Base-by-base conservation (phyloP, 2,797 vertebrate species). In the Gadopsis marmoratus region DNA sequence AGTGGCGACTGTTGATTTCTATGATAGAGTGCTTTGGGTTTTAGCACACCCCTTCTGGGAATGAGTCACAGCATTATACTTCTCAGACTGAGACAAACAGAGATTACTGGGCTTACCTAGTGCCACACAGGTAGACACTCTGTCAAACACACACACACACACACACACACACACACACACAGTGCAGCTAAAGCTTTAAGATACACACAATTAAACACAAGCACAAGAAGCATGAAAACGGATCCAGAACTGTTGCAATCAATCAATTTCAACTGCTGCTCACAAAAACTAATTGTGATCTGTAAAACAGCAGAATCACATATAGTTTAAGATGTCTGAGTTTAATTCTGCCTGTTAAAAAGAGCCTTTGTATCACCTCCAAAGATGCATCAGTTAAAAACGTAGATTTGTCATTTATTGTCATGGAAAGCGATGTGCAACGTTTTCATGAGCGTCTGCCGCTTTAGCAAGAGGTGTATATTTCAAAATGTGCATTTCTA, bases 51-150 rank as follows among this genome's bases (percentile, higher is more conserved):
- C 85, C 56, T 71, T 79, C 71, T 75, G 37, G 78, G 83, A 91
- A 89, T 93, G 93, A 94, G 80, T 93, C 90, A 94, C 61, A 56
- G 92, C 74, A 87, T 93, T 92, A 92, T 80, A 58, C 56, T 83
- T 63, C 92, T 94, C 91, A 93, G 92, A 93, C 92, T 80, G 88
- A 92, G 92, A 91, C 93, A 93, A 93, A 93, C 89, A 91, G 87
- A 91, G 92, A 93, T 93, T 93, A 93, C 62, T 55, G 86, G 87
- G 92, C 66, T 93, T 94, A 93, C 19, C 83, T 74, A 12, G 84
- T 74, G 78, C 90, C 90, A 93, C 94, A 93, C 92, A 93, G 89
- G 91, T 92, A 92, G 92, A 90, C 87, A 79, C 89, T 86, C 84
- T 84, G 78, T 88, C 85, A 85, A 79, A 92, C 62, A 78, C 81